phyloP scores from a whole-genome alignment of 2,797 vertebrate species.

The Brachyalestes nurse region DNA sequence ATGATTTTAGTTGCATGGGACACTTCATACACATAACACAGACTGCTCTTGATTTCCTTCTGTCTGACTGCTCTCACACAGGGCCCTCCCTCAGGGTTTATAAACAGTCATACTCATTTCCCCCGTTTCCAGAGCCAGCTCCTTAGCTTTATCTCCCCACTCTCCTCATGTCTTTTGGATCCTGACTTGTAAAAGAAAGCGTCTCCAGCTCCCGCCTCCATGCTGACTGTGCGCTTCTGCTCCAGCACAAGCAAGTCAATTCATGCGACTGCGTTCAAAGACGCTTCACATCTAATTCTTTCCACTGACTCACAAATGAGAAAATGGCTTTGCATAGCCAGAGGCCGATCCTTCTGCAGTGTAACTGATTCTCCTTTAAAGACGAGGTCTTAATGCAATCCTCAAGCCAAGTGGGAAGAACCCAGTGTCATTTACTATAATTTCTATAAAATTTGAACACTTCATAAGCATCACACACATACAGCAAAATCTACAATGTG shows the following conservation, averaged over 20 bases:
- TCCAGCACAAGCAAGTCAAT: slow-evolving; percentile 45
- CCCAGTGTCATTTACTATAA: slow-evolving; percentile 7
- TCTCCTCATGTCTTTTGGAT: slow-evolving; percentile 16
- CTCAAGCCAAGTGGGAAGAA: slow-evolving; percentile 9
- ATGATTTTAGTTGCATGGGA: slow-evolving; percentile 17
- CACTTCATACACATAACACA: slow-evolving; percentile 5
- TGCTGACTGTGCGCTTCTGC: slow-evolving; percentile 47
- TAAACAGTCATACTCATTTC: neutral
- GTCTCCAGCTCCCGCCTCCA: neutral
- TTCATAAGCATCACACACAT: neutral
- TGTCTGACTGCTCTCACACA: neutral
- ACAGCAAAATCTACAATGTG: neutral
- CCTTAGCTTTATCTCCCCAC: neutral
- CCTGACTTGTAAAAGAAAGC: slow-evolving; percentile 28
- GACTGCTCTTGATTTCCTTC: neutral
- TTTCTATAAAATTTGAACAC: slow-evolving; percentile 25
- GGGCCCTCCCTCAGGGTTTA: neutral
- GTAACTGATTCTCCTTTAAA: slow-evolving; percentile 18
- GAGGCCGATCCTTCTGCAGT: slow-evolving; percentile 23
- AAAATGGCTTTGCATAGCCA: slow-evolving; percentile 27
- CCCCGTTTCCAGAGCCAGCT: slow-evolving; percentile 21
- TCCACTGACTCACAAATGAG: slow-evolving; percentile 38
- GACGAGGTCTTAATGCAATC: slow-evolving; percentile 23
- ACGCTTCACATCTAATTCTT: slow-evolving; percentile 23
- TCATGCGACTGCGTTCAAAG: slow-evolving; percentile 41